Percentiles rank a stretch among this genome's conserved stretches.
Conservation (phyloP, 2,888 invertebrate species). For the Nemoura dubitans region DNA sequence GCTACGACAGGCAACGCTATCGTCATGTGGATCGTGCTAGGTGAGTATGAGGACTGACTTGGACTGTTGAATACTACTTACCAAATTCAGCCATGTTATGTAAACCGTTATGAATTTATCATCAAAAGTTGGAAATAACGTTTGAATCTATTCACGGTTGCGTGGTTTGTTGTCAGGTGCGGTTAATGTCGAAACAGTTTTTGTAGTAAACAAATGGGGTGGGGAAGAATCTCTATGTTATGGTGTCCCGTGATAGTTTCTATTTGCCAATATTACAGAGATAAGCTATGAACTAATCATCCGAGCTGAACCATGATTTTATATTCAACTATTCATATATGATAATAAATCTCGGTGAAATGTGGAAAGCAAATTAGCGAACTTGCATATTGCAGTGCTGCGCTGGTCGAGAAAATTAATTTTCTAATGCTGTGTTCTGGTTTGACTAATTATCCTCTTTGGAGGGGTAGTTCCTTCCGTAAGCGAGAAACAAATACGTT, state of each 20-base stretch:
- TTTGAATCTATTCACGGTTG: background rate
- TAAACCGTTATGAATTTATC: background rate
- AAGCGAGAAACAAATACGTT: no score
- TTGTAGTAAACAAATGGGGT: background rate
- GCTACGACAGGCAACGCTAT: constrained; percentile 63
- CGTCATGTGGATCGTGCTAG: constrained; percentile 68
- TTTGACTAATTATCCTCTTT: no score
- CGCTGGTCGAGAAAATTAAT: no score
- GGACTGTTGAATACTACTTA: background rate
- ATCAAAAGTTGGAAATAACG: background rate
- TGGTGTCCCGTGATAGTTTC: background rate
- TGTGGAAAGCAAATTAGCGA: no score
- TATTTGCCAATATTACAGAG: background rate
- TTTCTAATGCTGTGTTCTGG: no score
- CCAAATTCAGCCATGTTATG: no score
- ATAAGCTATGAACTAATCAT: background rate
- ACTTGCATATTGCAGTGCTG: no score
- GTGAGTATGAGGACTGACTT: constrained; percentile 52
- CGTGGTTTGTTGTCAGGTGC: background rate
- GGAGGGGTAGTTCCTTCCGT: no score
- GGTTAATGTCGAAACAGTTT: background rate
- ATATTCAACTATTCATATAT: no score
- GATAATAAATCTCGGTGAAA: no score
- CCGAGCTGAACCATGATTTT: background rate
- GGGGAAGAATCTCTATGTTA: background rate